These are phyloP conservation scores for Lucinisca nassula DNA, from an alignment of 2,888 invertebrate species.

Conservation along the genomic window DNA sequence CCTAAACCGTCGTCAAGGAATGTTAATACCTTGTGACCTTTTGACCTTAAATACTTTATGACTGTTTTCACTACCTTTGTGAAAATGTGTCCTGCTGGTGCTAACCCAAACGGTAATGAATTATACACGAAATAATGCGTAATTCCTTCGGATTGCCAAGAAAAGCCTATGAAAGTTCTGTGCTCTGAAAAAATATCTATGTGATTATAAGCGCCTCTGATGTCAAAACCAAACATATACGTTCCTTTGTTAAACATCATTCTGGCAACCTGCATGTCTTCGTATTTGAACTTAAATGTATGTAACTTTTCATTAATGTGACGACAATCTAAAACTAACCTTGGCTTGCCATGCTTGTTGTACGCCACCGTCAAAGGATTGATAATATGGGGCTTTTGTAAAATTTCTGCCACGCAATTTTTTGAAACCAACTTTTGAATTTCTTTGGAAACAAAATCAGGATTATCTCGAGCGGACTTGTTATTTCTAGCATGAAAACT, in stretches of 20 bases:
- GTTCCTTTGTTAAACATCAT: slow-evolving; percentile 18
- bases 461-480: slow-evolving; percentile 12
- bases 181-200: slow-evolving; percentile 48
- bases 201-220: slow-evolving; percentile 31
- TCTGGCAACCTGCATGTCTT: slow-evolving; percentile 35
- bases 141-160: neutral
- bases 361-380: too few relatives aligned
- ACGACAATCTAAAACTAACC: too few relatives aligned
- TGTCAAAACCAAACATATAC: slow-evolving; percentile 27
- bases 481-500: neutral
- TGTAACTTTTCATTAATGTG: too few relatives aligned
- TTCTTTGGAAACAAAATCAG: neutral
- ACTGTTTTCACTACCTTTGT: neutral
- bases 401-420: too few relatives aligned
- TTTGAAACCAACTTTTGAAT: slow-evolving; percentile 3
- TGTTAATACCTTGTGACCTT: slow-evolving; percentile 32
- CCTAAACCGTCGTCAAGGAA: slow-evolving; percentile 49
- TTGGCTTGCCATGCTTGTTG: too few relatives aligned
- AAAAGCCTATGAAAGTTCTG: slow-evolving; percentile 54
- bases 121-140: slow-evolving; percentile 15
- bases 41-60: slow-evolving; percentile 11
- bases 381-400: too few relatives aligned
- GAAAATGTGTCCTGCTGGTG: too few relatives aligned
- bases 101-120: slow-evolving; percentile 31
- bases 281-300: too few relatives aligned